These are phyloP conservation scores for Semicossyphus pulcher DNA, from an alignment of 2,113 vertebrate genomes.

Conservation along the genomic window DNA sequence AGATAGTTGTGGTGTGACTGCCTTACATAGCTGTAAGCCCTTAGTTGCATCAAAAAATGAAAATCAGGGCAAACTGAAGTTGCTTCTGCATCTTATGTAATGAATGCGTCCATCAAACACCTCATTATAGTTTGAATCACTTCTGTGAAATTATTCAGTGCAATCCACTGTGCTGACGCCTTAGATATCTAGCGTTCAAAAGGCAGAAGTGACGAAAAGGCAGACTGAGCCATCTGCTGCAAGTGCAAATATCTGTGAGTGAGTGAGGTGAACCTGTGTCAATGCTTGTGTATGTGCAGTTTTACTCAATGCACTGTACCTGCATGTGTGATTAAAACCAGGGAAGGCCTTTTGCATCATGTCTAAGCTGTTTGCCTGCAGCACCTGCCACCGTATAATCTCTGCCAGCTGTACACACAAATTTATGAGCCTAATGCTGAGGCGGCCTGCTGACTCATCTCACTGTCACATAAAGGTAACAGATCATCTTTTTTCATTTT, in stretches of 20 bases:
- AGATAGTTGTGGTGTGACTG: too few relatives aligned
- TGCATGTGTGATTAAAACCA: conserved; percentile 21
- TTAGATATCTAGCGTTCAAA: conserved; percentile 15
- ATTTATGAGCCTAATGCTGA: conserved; percentile 6
- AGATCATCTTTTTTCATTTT: conserved; percentile 11
- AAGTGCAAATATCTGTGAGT: conserved; percentile 1
- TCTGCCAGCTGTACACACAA: conserved; percentile 11
- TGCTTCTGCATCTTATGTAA: conserved; percentile 6
- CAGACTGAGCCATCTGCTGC: conserved; percentile 28
- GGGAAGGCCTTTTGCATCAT: conserved; percentile 19
- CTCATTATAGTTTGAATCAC: conserved; percentile 24
- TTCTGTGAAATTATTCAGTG: conserved; percentile 21
- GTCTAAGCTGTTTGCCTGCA: conserved; percentile 25
- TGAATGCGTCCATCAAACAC: conserved; percentile 17
- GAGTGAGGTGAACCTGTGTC: neutral
- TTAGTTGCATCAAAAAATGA: conserved; percentile 5
- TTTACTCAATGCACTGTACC: neutral
- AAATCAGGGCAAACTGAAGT: neutral
- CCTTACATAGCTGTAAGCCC: conserved; percentile 1
- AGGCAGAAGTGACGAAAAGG: conserved; percentile 21
- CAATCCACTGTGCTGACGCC: conserved; percentile 16
- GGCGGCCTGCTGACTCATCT: conserved; percentile 21
- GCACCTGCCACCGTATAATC: neutral
- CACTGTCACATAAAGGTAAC: conserved; percentile 7
- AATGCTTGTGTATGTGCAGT: neutral